Evolutionary conservation across 2,888 invertebrate genomes (phyloP), one percentile per base, ranked within the genome.

Genomic region (Polylopha cassiicola): DNA sequence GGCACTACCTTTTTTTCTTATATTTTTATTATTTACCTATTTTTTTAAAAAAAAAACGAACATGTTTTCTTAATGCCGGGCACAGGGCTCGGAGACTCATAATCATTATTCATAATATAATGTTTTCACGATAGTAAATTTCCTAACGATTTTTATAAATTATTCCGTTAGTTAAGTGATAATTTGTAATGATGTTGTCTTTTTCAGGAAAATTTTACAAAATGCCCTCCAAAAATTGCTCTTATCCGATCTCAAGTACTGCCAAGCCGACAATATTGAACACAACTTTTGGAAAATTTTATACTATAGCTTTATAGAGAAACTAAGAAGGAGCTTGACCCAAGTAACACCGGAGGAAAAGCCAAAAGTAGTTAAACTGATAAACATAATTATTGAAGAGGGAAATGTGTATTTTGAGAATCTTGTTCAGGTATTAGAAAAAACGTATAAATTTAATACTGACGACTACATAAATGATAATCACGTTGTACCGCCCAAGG

Each of bases 261-360:
- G 95, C 55, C 93, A 94, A 65, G 88, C 91, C 23, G 92, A 95
- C 62, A 95, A 95, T 65, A 90, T 95, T 4, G 97, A 97, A 61
- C 93, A 94, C 59, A 91, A 93, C 64, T 91, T 97, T 71, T 97
- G 97, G 97, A 96, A 95, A 73, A 89, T 95, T 45, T 87, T 95
- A 2, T 97, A 93, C 71, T 93, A 97, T 67, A 92, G 92, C 66
- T 91, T 95, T 47, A 95, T 97, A 50, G 96, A 97, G 73, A 87
- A 91, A 51, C 82, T 95, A 53, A 87, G 95, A 50, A 92, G 92
- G 67, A 89, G 88, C 48, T 88, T 91, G 60, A 69, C 78, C 0
- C 86, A 91, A 58, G 88, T 89, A 53, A 67, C 87, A 0, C 87
- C 89, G 1, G 87, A 89, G 42, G 87, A 89, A 44, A 90, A 90